Percentiles rank a stretch among this genome's conserved stretches.
These are phyloP conservation scores for Sporophila hypoxantha DNA, from an alignment of 2,113 vertebrate species.

Conservation along the genomic window DNA sequence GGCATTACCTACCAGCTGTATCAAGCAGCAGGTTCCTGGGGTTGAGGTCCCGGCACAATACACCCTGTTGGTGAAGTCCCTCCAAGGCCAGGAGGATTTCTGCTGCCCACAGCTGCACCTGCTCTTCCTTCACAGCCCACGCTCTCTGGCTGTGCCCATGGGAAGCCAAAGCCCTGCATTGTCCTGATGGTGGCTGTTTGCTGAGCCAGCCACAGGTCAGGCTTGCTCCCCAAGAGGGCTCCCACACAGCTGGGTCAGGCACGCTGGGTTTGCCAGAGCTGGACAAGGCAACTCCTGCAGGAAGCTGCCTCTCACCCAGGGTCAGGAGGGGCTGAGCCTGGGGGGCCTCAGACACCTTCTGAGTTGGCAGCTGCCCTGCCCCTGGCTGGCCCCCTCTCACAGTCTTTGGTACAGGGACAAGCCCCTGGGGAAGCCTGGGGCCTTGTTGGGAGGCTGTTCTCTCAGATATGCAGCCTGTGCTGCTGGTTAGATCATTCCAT, in stretches of 20 bases:
- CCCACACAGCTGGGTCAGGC: not conserved
- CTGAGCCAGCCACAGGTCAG: not conserved
- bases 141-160: not conserved
- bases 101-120: conserved; percentile 86
- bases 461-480: accelerated
- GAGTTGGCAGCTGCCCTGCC: not conserved
- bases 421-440: not conserved
- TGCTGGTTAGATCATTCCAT: not conserved
- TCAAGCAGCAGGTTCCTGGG: conserved; percentile 93
- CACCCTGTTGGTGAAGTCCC: conserved; percentile 89
- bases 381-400: not conserved
- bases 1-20: conserved; percentile 72
- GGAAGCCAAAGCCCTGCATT: not conserved
- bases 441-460: not conserved
- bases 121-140: conserved; percentile 78
- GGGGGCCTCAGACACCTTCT: not conserved
- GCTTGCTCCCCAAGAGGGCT: not conserved
- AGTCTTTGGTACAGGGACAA: not conserved
- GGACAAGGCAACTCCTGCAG: not conserved
- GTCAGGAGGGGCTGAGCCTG: not conserved
- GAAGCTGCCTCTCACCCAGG: not conserved
- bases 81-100: conserved; percentile 89
- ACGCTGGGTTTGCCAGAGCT: not conserved
- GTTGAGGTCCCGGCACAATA: conserved; percentile 93
- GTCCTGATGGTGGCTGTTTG: not conserved